phyloP scores from a whole-genome alignment of 2,888 invertebrate genomes.

The Chouioia cunea region DNA sequence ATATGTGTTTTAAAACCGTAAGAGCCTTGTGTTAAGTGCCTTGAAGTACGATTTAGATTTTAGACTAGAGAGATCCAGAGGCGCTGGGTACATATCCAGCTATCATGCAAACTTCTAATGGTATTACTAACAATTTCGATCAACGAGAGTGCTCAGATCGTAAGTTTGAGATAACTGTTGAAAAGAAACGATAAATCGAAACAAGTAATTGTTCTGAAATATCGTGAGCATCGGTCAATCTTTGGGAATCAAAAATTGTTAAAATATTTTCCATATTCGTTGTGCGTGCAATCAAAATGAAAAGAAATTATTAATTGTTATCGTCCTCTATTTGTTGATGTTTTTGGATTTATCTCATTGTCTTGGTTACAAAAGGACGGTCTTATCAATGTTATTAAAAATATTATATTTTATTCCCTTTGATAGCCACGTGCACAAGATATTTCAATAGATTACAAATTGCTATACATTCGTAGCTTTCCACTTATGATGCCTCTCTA shows the following conservation, averaged over 20 bases:
- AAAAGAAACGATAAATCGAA: too few relatives aligned
- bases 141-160: conserved; percentile 49
- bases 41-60: conserved; percentile 68
- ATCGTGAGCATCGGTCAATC: too few relatives aligned
- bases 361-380: conserved; percentile 1
- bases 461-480: conserved; percentile 36
- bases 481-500: conserved; percentile 53
- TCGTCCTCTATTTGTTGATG: conserved; percentile 21
- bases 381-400: conserved; percentile 9
- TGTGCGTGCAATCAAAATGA: conserved; percentile 26
- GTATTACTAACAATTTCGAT: conserved; percentile 56
- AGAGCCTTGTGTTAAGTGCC: conserved; percentile 69
- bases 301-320: conserved; percentile 16
- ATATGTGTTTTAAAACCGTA: conserved; percentile 62
- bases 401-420: conserved; percentile 7
- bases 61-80: conserved; percentile 63
- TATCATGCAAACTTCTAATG: conserved; percentile 62
- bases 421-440: background rate
- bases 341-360: conserved; percentile 8
- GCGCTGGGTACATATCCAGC: conserved; percentile 66
- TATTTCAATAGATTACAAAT: background rate
- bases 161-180: too few relatives aligned
- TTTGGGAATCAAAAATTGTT: too few relatives aligned
- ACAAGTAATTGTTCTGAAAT: too few relatives aligned
- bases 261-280: too few relatives aligned